Percentiles rank a stretch among this genome's conserved stretches.
Evolutionary conservation across 2,888 invertebrate species (phyloP).

Genomic region (Plemyria rubiginata): DNA sequence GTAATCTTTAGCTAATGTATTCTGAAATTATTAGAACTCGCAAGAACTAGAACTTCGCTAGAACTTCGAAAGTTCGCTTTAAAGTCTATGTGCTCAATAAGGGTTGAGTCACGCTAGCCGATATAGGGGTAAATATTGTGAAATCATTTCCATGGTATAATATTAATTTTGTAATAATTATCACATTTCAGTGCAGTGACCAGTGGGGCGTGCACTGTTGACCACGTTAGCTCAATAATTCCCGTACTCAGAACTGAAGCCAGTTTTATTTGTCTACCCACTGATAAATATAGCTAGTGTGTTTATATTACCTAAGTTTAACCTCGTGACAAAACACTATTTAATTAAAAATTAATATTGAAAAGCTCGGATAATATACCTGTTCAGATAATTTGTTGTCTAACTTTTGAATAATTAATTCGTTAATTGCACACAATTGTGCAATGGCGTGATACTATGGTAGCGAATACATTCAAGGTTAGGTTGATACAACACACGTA

Average conservation of each 20-base stretch:
- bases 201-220: too few species aligned
- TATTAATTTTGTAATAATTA: too few species aligned
- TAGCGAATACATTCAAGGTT: slow-evolving; percentile 54
- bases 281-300: not conserved
- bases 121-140: too few species aligned
- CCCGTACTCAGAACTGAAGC: too few species aligned
- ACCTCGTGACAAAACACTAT: slow-evolving; percentile 12
- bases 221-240: too few species aligned
- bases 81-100: not conserved
- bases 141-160: too few species aligned
- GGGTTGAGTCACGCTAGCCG: not conserved
- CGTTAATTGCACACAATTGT: slow-evolving; percentile 58
- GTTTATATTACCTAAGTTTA: not conserved
- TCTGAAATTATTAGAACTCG: too few species aligned
- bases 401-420: slow-evolving; percentile 66
- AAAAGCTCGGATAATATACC: slow-evolving; percentile 14
- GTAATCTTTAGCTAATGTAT: too few species aligned
- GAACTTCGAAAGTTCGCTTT: not conserved
- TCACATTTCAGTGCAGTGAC: too few species aligned
- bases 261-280: not conserved
- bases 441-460: slow-evolving; percentile 57
- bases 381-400: slow-evolving; percentile 45
- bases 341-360: slow-evolving; percentile 12
- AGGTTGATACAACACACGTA: slow-evolving; percentile 26
- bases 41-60: too few species aligned